These are phyloP conservation scores for Hippopotamyrus pictus DNA, from an alignment of 2,797 vertebrate genomes.

Conservation along the genomic window DNA sequence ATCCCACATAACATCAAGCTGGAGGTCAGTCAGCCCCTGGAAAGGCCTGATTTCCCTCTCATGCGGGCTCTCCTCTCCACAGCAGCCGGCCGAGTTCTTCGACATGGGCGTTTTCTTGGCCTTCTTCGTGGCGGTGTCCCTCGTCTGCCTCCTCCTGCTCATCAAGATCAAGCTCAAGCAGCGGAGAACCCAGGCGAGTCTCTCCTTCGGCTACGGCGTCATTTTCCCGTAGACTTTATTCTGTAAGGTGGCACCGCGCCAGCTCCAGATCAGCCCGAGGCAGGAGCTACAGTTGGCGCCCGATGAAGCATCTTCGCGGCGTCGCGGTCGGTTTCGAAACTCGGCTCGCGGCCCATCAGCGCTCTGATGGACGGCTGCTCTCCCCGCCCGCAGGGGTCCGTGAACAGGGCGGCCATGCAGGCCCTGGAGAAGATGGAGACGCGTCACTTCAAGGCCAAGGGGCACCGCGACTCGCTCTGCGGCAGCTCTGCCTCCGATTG, in stretches of 20 bases:
- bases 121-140: slow-evolving; percentile 93
- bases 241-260: not conserved
- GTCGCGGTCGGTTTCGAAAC: not conserved
- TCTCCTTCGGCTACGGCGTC: not conserved
- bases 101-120: slow-evolving; percentile 99
- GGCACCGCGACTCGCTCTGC: not conserved
- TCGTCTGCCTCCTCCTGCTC: slow-evolving; percentile 93
- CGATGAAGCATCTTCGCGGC: not conserved
- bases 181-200: slow-evolving; percentile 84
- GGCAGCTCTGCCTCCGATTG: slow-evolving; percentile 79
- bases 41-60: not conserved
- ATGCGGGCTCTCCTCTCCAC: slow-evolving; percentile 30
- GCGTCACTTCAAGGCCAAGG: slow-evolving; percentile 1
- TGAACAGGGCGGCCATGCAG: not conserved
- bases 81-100: slow-evolving; percentile 96
- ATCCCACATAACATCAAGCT: not conserved
- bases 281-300: not conserved
- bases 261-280: not conserved
- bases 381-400: not conserved
- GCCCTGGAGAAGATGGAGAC: slow-evolving; percentile 7
- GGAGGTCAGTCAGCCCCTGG: not conserved
- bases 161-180: slow-evolving; percentile 99
- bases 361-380: not conserved
- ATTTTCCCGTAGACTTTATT: not conserved
- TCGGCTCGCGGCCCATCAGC: not conserved